Percentiles rank a stretch among this genome's conserved stretches.
Conservation (phyloP, 2,113 vertebrate genomes). For the Cyanoliseus patagonus region DNA sequence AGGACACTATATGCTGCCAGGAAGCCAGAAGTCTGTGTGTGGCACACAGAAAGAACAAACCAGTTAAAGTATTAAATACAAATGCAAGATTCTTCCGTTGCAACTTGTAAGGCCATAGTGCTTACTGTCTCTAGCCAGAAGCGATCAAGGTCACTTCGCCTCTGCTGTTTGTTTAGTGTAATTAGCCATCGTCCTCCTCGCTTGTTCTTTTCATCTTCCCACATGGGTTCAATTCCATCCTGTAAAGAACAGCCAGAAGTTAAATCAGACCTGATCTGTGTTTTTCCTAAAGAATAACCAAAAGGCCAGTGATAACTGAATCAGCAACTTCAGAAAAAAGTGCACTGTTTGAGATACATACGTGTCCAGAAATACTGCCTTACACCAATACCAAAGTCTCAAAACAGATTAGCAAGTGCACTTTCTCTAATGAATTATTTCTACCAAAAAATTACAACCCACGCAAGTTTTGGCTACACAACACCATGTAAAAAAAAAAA, state of each 20-base stretch:
- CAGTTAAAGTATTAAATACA: background rate
- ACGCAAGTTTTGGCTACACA: background rate
- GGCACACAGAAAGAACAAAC: background rate
- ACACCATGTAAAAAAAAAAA: background rate
- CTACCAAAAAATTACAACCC: background rate
- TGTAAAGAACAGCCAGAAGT: slow-evolving; percentile 54
- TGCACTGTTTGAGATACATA: background rate
- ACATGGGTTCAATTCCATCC: slow-evolving; percentile 99
- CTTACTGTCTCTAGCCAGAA: slow-evolving; percentile 98
- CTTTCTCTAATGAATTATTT: background rate
- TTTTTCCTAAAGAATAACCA: background rate
- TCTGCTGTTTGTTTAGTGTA: slow-evolving; percentile 95
- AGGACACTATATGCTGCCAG: background rate
- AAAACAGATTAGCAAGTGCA: background rate
- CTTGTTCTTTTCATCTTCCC: slow-evolving; percentile 96
- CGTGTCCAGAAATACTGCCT: background rate
- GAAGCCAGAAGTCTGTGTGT: background rate
- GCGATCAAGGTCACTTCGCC: slow-evolving; percentile 92
- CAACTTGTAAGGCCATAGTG: background rate
- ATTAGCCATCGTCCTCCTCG: slow-evolving; percentile 95
- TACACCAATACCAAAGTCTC: background rate
- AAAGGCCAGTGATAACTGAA: background rate
- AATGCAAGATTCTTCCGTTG: background rate
- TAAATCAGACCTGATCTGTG: background rate
- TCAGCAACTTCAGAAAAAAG: background rate